A percentile compares a stretch with the other conserved stretches of the same genome.
Conservation (phyloP, 2,797 vertebrate species). For the Cyclopterus lumpus region DNA sequence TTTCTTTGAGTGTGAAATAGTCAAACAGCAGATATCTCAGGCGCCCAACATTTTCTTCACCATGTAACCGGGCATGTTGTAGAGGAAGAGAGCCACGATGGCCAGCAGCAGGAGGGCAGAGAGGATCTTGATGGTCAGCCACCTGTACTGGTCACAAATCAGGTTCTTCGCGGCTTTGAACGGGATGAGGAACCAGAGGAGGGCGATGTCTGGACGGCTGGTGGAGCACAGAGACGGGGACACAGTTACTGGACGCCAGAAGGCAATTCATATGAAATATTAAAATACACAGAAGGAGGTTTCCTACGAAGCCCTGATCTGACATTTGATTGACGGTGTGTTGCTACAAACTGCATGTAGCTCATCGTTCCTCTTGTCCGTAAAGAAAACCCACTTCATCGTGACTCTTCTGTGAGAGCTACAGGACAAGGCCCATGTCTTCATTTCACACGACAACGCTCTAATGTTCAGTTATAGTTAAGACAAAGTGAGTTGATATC, state of each 20-base stretch:
- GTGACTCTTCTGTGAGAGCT: neutral
- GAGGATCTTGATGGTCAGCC: constrained; percentile 96
- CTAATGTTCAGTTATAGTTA: neutral
- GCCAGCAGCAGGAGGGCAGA: constrained; percentile 88
- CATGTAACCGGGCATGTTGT: constrained; percentile 97
- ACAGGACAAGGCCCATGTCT: neutral
- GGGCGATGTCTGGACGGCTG: constrained; percentile 94
- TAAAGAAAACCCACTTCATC: neutral
- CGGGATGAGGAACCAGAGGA: constrained; percentile 86
- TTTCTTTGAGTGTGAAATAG: neutral
- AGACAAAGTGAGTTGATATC: neutral
- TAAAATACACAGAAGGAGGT: neutral
- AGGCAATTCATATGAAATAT: neutral
- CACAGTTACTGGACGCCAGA: constrained; percentile 7
- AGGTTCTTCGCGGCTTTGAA: constrained; percentile 94
- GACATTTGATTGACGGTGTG: too few species aligned
- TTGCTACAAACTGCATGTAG: neutral
- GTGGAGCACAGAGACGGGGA: constrained; percentile 33
- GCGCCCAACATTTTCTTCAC: constrained; percentile 96
- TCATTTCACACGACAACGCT: neutral
- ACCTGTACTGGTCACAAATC: constrained; percentile 96
- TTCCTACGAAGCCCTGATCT: neutral
- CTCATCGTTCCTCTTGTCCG: neutral
- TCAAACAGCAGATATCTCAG: constrained; percentile 66
- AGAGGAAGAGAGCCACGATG: constrained; percentile 93